Conservation (phyloP, 2,797 vertebrate genomes). For the Propithecus deckenii region DNA sequence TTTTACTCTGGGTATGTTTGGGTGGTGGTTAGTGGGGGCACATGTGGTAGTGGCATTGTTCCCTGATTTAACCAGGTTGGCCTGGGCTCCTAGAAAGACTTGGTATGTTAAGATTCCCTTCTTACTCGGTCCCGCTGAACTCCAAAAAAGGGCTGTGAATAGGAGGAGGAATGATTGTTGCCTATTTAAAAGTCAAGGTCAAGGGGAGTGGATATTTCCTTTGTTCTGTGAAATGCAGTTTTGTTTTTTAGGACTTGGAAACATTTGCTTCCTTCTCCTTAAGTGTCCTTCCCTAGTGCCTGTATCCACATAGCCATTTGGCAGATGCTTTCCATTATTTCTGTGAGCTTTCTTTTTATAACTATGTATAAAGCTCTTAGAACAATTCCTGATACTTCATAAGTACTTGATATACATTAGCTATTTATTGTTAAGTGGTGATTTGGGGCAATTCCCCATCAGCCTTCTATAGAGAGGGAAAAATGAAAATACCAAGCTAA, state of each 20-base stretch:
- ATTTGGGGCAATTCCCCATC: background rate
- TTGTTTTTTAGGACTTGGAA: background rate
- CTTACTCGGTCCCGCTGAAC: background rate
- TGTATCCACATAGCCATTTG: background rate
- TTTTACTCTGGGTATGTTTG: background rate
- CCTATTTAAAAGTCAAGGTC: background rate
- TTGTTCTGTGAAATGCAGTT: background rate
- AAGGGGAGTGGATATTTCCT: background rate
- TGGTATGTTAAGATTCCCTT: background rate
- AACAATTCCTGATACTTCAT: background rate
- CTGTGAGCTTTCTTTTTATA: background rate
- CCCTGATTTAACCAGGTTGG: background rate
- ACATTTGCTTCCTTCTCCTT: background rate
- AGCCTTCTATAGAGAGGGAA: background rate
- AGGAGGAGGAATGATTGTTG: background rate
- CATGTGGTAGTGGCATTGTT: background rate
- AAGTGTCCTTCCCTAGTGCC: background rate
- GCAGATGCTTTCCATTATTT: background rate
- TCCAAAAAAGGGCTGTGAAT: background rate
- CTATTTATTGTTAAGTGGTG: background rate
- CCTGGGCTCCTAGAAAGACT: background rate
- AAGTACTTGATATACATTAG: background rate
- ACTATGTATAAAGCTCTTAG: background rate
- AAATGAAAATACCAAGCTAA: conserved; percentile 26
- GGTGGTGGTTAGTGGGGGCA: background rate